Percentiles rank a stretch among this genome's conserved stretches.
Evolutionary conservation across 2,113 vertebrate species (phyloP).

Genomic region (Danionella cerebrum): DNA sequence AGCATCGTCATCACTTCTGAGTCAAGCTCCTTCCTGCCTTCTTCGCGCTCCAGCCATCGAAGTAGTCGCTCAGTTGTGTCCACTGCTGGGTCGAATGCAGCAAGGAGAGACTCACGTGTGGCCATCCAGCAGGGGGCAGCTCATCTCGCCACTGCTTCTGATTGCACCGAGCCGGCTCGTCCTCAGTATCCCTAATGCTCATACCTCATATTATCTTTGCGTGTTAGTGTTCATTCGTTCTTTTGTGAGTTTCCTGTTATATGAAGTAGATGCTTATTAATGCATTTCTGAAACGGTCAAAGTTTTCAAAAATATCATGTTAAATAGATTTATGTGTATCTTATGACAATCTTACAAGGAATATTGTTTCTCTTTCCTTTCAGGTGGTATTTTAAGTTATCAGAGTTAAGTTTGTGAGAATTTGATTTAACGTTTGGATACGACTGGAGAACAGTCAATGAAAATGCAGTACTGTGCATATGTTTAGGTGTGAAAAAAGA

Average conservation of each 20-base stretch:
- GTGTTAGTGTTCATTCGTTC: no score
- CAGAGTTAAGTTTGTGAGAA: no score
- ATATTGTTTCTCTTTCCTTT: no score
- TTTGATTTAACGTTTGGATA: no score
- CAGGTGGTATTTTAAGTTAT: no score
- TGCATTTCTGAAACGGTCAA: no score
- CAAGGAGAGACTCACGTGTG: background rate
- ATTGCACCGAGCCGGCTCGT: background rate
- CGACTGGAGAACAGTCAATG: no score
- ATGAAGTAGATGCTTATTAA: background rate
- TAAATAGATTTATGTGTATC: background rate
- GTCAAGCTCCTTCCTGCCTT: conserved; percentile 53
- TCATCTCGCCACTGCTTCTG: background rate
- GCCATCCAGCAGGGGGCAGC: conserved; percentile 13
- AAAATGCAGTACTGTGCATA: no score
- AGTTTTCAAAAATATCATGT: no score
- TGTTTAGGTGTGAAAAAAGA: no score
- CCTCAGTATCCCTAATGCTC: background rate
- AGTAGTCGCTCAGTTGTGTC: conserved; percentile 1
- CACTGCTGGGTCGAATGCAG: conserved; percentile 37
- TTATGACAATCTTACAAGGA: background rate
- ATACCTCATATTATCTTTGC: background rate
- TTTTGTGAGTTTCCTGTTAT: background rate
- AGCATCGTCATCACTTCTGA: conserved; percentile 64
- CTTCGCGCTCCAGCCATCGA: conserved; percentile 38